Base-by-base conservation (phyloP, 2,113 vertebrate genomes). In the Hymenochirus boettgeri region DNA sequence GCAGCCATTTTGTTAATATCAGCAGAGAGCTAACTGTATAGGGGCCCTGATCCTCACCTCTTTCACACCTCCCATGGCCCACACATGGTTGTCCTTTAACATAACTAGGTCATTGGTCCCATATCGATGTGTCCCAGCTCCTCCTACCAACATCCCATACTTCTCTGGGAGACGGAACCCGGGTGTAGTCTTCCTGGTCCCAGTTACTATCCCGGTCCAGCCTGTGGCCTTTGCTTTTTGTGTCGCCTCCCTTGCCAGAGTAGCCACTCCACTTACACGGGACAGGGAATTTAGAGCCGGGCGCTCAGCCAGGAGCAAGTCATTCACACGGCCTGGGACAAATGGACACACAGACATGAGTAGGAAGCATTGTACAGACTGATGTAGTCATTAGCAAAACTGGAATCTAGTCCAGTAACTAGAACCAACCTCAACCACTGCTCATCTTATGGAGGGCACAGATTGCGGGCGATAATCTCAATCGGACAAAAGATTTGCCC, bases 141-240 rank as follows among this genome's bases (percentile, higher is more conserved):
- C 86, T 0, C 92, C 92, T 17, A 89, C 84, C 17, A 90, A 71
- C 70, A 94, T 88, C 50, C 83, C 86, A 0, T 92, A 90, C 70
- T 94, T 93, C 81, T 94, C 92, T 24, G 84, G 82, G 70, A 94
- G 66, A 9, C 89, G 85, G 76, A 93, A 94, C 18, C 92, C 92
- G 0, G 91, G 91, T 0, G 90, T 93, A 45, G 91, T 93, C 74
- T 94, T 94, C 15, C 92, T 81, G 0, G 92, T 93, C n/a, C 92
- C 92, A 0, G 89, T 88, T 55, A 94, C 84, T 0, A 77, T 79
- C 29, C 91, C 91, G 0, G 60, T 50, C 91, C 92, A 94, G 15
- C 86, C 75, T 0, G 57, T 15, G 0, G 18, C 53, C 22, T n/a
- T 59, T 5, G 84, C 80, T 0, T 6, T 37, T 2, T 61, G 65